A percentile compares a stretch with the other conserved stretches of the same genome.
phyloP scores from a whole-genome alignment of 2,797 vertebrate species.

The Rhinoraja longicauda region DNA sequence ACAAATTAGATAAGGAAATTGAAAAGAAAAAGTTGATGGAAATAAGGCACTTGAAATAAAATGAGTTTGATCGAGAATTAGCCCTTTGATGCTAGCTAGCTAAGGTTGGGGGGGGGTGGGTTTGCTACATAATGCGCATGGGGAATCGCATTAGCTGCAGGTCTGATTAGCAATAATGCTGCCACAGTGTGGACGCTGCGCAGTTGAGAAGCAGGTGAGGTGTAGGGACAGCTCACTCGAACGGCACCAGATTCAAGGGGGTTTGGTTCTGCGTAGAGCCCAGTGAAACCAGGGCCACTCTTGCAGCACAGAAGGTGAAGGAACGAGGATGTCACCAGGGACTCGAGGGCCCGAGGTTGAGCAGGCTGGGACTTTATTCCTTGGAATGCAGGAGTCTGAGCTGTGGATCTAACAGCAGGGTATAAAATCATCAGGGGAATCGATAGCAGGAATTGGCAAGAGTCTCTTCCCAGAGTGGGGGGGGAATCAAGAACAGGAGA shows the following conservation, averaged over 20 bases:
- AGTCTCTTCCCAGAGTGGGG: too few species aligned
- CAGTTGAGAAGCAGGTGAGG: not conserved
- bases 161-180: not conserved
- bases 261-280: not conserved
- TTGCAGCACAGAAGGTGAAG: not conserved
- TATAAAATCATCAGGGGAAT: too few species aligned
- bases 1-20: constrained; percentile 63
- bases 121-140: too few species aligned
- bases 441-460: too few species aligned
- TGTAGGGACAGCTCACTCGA: not conserved
- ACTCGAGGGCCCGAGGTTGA: too few species aligned
- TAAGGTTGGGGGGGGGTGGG: not conserved
- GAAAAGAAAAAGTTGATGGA: constrained; percentile 41
- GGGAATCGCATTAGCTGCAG: too few species aligned
- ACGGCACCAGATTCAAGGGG: not conserved
- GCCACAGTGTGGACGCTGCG: not conserved
- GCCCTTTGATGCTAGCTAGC: too few species aligned
- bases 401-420: too few species aligned
- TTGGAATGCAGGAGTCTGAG: too few species aligned
- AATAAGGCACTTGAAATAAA: constrained; percentile 4
- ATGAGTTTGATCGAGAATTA: not conserved
- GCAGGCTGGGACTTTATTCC: too few species aligned
- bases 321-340: too few species aligned
- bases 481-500: too few species aligned
- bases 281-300: not conserved